Evolutionary conservation across 2,888 invertebrate genomes (phyloP).

Genomic region (Electrophaes corylata): DNA sequence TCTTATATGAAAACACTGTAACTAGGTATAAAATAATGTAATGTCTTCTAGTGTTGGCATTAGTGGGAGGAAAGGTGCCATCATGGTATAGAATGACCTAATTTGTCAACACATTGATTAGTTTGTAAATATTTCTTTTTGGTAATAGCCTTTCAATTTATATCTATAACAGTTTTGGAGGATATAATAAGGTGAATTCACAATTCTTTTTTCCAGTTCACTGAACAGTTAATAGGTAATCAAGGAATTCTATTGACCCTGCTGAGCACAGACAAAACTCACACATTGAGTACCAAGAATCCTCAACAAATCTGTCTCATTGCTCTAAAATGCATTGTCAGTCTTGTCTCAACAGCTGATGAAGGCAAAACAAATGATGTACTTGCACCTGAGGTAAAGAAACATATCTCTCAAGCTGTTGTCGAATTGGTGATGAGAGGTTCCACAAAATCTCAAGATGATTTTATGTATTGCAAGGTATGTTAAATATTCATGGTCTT

Average conservation of each 20-base stretch:
- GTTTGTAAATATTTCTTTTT: too few species aligned
- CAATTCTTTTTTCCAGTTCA: constrained; percentile 54
- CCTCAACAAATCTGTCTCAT: constrained; percentile 62
- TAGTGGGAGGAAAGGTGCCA: too few species aligned
- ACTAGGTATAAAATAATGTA: too few species aligned
- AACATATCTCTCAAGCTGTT: constrained; percentile 66
- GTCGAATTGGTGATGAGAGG: constrained; percentile 68
- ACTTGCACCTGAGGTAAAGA: constrained; percentile 54
- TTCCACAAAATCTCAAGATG: constrained; percentile 63
- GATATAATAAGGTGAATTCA: background rate
- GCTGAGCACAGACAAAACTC: constrained; percentile 53
- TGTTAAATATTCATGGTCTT: too few species aligned
- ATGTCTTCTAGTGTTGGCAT: too few species aligned
- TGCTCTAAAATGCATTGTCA: constrained; percentile 65
- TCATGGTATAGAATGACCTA: too few species aligned
- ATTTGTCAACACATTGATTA: too few species aligned
- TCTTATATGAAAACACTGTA: too few species aligned
- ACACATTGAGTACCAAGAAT: constrained; percentile 48
- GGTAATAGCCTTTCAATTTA: too few species aligned
- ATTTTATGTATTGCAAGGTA: constrained; percentile 80
- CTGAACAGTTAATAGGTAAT: constrained; percentile 64
- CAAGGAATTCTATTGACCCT: constrained; percentile 64
- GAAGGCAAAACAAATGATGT: constrained; percentile 47
- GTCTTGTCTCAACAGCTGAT: constrained; percentile 55
- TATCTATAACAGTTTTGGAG: too few species aligned